A percentile compares a stretch with the other conserved stretches of the same genome.
Evolutionary conservation across 2,113 vertebrate species (phyloP).

Genomic region (Lota lota): DNA sequence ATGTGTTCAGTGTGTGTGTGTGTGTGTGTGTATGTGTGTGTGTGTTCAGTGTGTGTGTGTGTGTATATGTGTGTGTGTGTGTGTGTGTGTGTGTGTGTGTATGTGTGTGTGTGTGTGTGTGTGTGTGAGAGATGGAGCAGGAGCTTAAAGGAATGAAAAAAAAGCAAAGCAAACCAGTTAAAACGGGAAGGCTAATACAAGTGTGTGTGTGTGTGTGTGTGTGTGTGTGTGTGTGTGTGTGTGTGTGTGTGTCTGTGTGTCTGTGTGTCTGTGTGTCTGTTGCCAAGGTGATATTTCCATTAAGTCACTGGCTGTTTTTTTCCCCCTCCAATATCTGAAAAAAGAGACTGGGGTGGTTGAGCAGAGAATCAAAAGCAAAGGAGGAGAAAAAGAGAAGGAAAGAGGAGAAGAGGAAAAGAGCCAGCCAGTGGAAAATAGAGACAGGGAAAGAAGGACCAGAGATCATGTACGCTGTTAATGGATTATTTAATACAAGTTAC

Average conservation of each 20-base stretch:
- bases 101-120: not conserved
- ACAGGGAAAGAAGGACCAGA: conserved; percentile 11
- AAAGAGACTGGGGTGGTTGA: conserved; percentile 27
- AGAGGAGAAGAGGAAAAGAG: conserved; percentile 35
- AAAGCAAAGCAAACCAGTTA: conserved; percentile 39
- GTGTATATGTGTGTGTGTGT: not conserved
- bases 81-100: conserved; percentile 7
- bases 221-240: conserved; percentile 63
- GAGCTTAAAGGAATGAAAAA: conserved; percentile 12
- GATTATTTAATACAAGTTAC: no score
- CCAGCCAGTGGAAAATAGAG: conserved; percentile 30
- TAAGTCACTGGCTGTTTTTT: conserved; percentile 58
- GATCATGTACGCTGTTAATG: no score
- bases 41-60: not conserved
- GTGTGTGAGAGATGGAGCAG: conserved; percentile 2
- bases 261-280: conserved; percentile 59
- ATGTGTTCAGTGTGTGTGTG: not conserved
- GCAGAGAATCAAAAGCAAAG: conserved; percentile 31
- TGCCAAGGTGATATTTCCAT: conserved; percentile 68
- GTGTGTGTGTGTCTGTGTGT: conserved; percentile 44
- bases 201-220: conserved; percentile 26
- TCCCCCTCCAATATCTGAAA: conserved; percentile 52
- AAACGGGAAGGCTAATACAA: conserved; percentile 48
- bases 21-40: no score
- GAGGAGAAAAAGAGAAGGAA: conserved; percentile 1